These are phyloP conservation scores for Chondrosia reniformis DNA, from an alignment of 37 sponge, comb jelly and placozoan species.

Conservation along the genomic window DNA sequence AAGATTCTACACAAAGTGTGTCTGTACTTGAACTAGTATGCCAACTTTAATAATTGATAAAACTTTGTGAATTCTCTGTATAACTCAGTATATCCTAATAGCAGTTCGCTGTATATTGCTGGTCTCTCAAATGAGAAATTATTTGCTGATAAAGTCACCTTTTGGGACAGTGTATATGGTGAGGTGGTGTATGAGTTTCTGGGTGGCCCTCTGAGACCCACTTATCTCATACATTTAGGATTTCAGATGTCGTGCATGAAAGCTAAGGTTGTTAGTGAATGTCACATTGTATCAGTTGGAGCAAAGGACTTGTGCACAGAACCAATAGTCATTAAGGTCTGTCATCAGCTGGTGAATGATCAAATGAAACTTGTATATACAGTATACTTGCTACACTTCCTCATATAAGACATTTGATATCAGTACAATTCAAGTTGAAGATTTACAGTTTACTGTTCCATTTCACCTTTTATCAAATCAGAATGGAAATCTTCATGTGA, in stretches of 20 bases:
- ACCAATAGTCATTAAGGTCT: background rate
- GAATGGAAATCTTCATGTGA: constrained; percentile 49
- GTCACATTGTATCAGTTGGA: background rate
- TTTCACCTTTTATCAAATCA: constrained; percentile 39
- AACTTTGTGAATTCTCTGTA: background rate
- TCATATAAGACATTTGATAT: constrained; percentile 49
- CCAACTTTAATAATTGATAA: background rate
- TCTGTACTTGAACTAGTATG: background rate
- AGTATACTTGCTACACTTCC: background rate
- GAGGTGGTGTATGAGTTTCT: background rate
- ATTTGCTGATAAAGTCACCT: constrained; percentile 29
- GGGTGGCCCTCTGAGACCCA: too few species aligned
- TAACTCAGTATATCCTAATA: constrained; percentile 66
- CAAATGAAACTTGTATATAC: background rate
- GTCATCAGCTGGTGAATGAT: background rate
- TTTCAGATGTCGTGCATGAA: constrained; percentile 80
- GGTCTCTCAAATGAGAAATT: constrained; percentile 48
- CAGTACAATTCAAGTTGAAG: constrained; percentile 3
- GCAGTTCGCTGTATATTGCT: constrained; percentile 52
- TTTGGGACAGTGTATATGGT: constrained; percentile 83
- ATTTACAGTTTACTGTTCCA: constrained; percentile 51
- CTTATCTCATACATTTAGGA: constrained; percentile 31
- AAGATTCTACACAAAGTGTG: constrained; percentile 42
- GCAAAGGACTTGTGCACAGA: background rate
- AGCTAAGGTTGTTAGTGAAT: constrained; percentile 44